Evolutionary conservation across 2,797 vertebrate genomes (phyloP).

Genomic region (Rhinogobio ventralis): DNA sequence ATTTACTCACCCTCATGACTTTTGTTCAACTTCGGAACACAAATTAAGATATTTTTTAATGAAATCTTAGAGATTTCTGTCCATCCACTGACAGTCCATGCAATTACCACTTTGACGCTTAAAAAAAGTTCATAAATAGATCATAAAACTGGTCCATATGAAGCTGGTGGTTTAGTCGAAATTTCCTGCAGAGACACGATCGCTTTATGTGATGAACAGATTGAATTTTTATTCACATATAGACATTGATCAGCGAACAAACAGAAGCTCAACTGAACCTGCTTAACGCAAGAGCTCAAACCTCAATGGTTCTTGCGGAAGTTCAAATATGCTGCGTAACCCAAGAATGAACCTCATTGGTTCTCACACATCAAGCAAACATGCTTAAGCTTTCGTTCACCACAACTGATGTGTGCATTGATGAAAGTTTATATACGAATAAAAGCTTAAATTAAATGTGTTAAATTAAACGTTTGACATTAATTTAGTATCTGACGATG

Average conservation of each 20-base stretch:
- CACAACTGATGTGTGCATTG: not conserved
- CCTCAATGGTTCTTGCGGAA: not conserved
- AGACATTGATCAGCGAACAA: too few species aligned
- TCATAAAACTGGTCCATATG: not conserved
- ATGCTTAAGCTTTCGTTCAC: not conserved
- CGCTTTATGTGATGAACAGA: too few species aligned
- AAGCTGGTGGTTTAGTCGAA: not conserved
- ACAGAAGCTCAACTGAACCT: not conserved
- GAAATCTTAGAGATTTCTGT: not conserved
- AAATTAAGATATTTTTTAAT: not conserved
- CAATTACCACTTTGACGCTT: not conserved
- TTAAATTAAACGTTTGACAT: not conserved
- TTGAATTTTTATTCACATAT: not conserved
- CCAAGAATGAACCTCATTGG: not conserved
- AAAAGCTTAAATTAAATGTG: not conserved
- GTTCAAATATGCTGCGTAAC: too few species aligned
- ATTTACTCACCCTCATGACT: not conserved
- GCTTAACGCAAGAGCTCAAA: not conserved
- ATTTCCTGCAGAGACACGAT: not conserved
- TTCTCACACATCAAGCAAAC: too few species aligned
- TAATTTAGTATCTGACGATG: not conserved
- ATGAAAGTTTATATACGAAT: not conserved
- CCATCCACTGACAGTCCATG: not conserved
- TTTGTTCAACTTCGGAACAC: not conserved
- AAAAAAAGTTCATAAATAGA: not conserved